These are phyloP conservation scores for Dendronephthya gigantea DNA, from an alignment of 64 coral and sea anemone species.

Conservation along the genomic window DNA sequence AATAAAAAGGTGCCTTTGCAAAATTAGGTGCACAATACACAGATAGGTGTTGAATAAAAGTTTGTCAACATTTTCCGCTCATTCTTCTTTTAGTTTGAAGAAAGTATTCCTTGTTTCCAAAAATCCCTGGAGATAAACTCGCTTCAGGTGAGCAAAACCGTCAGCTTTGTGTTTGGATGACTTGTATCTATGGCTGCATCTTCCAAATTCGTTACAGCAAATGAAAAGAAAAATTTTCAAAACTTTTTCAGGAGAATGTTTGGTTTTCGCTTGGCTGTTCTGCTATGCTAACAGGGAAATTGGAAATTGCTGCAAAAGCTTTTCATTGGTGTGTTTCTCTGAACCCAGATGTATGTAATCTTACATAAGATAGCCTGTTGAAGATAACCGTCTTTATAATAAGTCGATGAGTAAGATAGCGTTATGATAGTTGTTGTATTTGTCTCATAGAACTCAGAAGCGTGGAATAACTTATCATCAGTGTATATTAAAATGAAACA, in stretches of 20 bases:
- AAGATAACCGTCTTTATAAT: no score
- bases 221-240: background rate
- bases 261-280: constrained; percentile 99
- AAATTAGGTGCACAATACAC: no score
- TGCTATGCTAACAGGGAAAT: constrained; percentile 53
- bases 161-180: no score
- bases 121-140: constrained; percentile 75
- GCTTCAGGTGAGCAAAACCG: constrained; percentile 52
- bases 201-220: background rate
- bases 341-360: constrained; percentile 53
- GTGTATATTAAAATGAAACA: constrained; percentile 66
- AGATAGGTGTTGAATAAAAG: no score
- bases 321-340: constrained; percentile 84
- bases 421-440: background rate
- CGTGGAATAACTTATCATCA: constrained; percentile 92
- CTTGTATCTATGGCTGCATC: background rate
- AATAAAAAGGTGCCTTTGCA: constrained; percentile 68
- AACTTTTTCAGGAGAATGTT: constrained; percentile 55
- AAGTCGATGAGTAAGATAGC: no score
- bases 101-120: constrained; percentile 68
- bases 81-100: constrained; percentile 43
- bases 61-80: no score
- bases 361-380: no score
- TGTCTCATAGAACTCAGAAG: constrained; percentile 59
- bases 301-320: constrained; percentile 56